These are phyloP conservation scores for Drosophila bocqueti DNA, from an alignment of 1,140 invertebrate genomes.

Conservation along the genomic window DNA sequence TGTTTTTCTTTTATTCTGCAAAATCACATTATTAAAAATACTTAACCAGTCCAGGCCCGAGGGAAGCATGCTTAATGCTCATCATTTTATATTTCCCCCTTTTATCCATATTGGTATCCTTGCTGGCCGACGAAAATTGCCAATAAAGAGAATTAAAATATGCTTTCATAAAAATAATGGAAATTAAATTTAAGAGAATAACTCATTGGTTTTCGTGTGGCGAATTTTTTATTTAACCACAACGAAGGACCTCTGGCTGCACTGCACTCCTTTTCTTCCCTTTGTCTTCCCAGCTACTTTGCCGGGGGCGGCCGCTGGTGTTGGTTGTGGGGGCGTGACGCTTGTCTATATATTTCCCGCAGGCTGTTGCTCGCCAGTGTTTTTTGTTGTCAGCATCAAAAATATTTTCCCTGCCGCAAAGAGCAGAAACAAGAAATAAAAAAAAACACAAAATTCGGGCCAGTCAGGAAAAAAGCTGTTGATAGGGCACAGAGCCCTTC, in stretches of 20 bases:
- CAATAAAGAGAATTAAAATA: conserved; percentile 80
- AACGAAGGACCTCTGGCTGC: conserved; percentile 17
- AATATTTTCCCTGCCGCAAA: conserved; percentile 62
- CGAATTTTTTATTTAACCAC: conserved; percentile 54
- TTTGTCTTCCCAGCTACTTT: conserved; percentile 44
- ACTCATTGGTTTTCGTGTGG: conserved; percentile 31
- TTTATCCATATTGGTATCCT: conserved; percentile 35
- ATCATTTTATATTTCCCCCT: conserved; percentile 14
- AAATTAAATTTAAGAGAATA: conserved; percentile 74
- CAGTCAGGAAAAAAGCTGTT: conserved; percentile 66
- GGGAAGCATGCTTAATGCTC: conserved; percentile 7
- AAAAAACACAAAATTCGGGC: conserved; percentile 11
- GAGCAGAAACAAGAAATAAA: conserved; percentile 2
- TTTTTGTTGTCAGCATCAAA: conserved; percentile 61
- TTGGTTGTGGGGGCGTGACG: conserved; percentile 53
- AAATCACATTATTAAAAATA: conserved; percentile 51
- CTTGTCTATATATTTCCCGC: conserved; percentile 65
- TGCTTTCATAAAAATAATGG: conserved; percentile 76
- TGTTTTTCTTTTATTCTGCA: neutral
- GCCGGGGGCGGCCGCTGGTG: conserved; percentile 16
- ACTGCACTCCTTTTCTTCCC: conserved; percentile 25
- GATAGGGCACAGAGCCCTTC: conserved; percentile 48
- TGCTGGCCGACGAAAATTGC: conserved; percentile 57
- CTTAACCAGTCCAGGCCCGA: conserved; percentile 10
- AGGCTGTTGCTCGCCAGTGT: conserved; percentile 63